Percentiles rank a stretch among this genome's conserved stretches.
phyloP scores from a whole-genome alignment of 2,113 vertebrate genomes.

The Mustela lutreola region DNA sequence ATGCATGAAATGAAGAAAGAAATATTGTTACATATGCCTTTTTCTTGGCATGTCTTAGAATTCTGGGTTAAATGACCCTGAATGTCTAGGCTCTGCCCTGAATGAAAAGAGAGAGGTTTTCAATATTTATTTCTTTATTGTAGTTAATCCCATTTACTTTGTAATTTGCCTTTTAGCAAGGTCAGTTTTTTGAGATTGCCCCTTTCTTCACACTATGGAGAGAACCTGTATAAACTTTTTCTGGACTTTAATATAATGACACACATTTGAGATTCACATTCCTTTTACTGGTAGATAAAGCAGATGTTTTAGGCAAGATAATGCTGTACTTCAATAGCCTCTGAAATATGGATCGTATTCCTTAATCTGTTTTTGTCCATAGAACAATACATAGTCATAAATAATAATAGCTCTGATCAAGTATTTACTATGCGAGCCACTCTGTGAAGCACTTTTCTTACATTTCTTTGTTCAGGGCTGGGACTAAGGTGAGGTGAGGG shows the following conservation, averaged over 20 bases:
- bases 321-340: neutral
- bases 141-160: neutral
- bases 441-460: neutral
- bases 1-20: neutral
- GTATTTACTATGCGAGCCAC: neutral
- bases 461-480: neutral
- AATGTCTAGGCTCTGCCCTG: neutral
- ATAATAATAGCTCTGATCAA: neutral
- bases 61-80: neutral
- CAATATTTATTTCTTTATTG: neutral
- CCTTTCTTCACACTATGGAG: neutral
- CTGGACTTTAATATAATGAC: neutral
- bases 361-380: neutral
- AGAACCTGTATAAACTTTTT: neutral
- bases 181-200: neutral
- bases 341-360: neutral
- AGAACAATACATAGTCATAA: neutral
- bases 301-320: slow-evolving; percentile 5
- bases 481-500: neutral
- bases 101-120: neutral
- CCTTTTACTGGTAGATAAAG: neutral
- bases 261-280: neutral
- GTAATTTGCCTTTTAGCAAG: neutral
- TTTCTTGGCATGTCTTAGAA: neutral
- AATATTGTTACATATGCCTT: neutral